Percentiles rank a stretch among this genome's conserved stretches.
phyloP scores from a whole-genome alignment of 2,113 vertebrate species.

The Tachycineta bicolor region DNA sequence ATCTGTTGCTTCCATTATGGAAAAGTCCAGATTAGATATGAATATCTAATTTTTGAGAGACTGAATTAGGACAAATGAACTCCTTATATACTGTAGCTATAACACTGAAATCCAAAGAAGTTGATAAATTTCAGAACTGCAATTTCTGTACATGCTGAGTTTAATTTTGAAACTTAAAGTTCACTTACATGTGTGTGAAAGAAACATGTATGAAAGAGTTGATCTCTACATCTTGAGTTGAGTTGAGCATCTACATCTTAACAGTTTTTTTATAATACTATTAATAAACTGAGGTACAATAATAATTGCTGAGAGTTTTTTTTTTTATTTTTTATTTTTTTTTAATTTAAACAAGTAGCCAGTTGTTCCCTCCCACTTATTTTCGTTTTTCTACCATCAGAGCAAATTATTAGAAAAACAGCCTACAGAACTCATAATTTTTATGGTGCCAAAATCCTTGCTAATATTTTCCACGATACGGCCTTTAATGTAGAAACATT shows the following conservation, averaged over 20 bases:
- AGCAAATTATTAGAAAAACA: neutral
- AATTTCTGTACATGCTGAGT: neutral
- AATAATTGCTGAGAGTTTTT: neutral
- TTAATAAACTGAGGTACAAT: neutral
- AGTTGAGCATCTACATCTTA: neutral
- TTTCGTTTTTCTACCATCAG: neutral
- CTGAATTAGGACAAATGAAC: neutral
- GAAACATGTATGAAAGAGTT: neutral
- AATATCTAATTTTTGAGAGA: neutral
- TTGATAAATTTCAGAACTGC: neutral
- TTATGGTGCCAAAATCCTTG: neutral
- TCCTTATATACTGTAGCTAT: neutral
- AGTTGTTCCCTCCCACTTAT: neutral
- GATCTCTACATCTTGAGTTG: no score
- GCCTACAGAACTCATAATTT: neutral
- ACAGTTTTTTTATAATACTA: neutral
- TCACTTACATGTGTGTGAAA: neutral
- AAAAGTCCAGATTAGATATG: neutral
- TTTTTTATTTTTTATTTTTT: neutral
- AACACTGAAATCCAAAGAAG: neutral
- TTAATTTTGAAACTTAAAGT: neutral
- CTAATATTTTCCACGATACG: neutral
- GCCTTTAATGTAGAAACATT: conserved; percentile 3
- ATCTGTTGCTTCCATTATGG: neutral
- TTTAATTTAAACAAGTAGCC: neutral